Conservation (phyloP, 2,797 vertebrate genomes). For the Labeo calbasu region DNA sequence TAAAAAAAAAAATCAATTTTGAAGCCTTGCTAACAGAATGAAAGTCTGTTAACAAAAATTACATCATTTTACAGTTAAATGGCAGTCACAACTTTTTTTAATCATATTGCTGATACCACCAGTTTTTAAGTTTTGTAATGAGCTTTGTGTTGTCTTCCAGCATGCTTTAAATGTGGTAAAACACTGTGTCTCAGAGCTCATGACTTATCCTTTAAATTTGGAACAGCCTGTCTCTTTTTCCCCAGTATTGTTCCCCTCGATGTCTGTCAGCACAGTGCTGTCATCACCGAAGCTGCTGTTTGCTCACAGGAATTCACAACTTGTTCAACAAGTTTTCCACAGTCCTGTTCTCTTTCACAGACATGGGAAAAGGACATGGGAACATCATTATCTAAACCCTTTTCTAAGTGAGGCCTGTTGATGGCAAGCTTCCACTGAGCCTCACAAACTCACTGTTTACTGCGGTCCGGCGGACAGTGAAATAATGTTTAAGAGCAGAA, state of each 20-base stretch:
- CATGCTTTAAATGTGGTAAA: not conserved
- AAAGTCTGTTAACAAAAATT: too few species aligned
- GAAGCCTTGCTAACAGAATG: too few species aligned
- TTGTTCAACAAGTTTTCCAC: conserved; percentile 10
- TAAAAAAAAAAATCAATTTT: too few species aligned
- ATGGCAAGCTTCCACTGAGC: conserved; percentile 25
- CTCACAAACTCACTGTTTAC: not conserved
- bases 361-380: too few species aligned
- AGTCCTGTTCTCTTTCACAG: conserved; percentile 40
- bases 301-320: conserved; percentile 28
- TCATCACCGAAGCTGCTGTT: conserved; percentile 17
- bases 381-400: conserved; percentile 34
- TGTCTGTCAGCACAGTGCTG: conserved; percentile 29
- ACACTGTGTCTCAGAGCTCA: not conserved
- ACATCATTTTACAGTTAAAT: too few species aligned
- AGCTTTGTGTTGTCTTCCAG: not conserved
- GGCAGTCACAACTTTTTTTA: too few species aligned
- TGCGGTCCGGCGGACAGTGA: not conserved
- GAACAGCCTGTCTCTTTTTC: not conserved
- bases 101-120: not conserved
- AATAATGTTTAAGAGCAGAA: conserved; percentile 21
- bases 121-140: not conserved
- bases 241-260: conserved; percentile 13
- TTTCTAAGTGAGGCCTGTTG: conserved; percentile 12
- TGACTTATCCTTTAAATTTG: not conserved